Base-by-base conservation (phyloP, 2,113 vertebrate species). In the Marmota flaviventris region DNA sequence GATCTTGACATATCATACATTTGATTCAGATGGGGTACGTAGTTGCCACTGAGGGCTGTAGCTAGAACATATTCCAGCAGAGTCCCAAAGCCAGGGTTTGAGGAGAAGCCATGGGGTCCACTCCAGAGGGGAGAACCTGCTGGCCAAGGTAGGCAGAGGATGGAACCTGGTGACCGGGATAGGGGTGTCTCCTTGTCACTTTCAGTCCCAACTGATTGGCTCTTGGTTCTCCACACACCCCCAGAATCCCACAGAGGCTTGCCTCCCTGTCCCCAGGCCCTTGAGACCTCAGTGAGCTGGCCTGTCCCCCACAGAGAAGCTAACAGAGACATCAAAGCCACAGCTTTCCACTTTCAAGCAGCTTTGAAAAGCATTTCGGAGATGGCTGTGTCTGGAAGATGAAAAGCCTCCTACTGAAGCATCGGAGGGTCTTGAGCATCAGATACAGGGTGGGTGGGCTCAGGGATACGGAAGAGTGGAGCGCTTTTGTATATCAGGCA, bases 261-360 rank as follows among this genome's bases (percentile, higher is more conserved):
- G 14, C 96, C 96, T 73, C 27, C 2, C 85, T 56, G 1, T 87
- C 82, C 39, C 3, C 32, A 79, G 48, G 13, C 78, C 93, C 92
- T 63, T 5, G 93, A n/a, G 39, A 84, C 97, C 72, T 2, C 39
- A 22, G 32, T 2, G 11, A 96, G 56, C 89, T 32, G 5, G 73
- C 34, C 72, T 75, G 58, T 79, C 85, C 7, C 94, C 97, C 92
- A n/a, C 79, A 79, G 97, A 20, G 45, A 95, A 78, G 97, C 94
- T 95, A 97, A 97, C 93, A 97, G 96, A 97, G 92, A 96, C 97
- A 98, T 98, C 98, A 98, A 98, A 98, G 98, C 83, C 11, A 3
- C 91, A 97, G 96, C 90, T 9, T 93, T 86, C 97, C 75, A 22
- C 95, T 97, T 93, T 96, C 94, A 70, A 92, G 93, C 87, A 95